Conservation (phyloP, 2,113 vertebrate species). For the Benitochromis conjunctus region DNA sequence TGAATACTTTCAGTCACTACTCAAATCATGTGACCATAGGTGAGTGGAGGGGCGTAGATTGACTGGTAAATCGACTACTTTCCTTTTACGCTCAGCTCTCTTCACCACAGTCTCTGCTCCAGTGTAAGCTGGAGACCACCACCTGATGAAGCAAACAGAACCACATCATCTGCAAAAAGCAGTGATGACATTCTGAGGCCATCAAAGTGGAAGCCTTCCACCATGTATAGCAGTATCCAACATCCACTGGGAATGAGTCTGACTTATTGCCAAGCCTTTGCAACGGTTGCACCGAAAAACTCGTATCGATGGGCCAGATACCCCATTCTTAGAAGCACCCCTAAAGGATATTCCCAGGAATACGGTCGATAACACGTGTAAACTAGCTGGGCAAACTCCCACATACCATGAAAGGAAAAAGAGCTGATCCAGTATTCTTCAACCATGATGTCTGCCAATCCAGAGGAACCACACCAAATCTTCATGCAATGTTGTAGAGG, state of each 20-base stretch:
- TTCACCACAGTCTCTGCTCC: background rate
- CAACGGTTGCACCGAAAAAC: background rate
- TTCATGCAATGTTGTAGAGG: background rate
- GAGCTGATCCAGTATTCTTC: background rate
- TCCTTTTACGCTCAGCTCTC: background rate
- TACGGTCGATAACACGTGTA: background rate
- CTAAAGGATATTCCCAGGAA: background rate
- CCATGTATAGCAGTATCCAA: background rate
- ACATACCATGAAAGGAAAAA: background rate
- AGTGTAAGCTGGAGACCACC: background rate
- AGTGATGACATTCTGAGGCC: background rate
- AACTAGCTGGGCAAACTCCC: background rate
- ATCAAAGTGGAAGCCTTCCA: background rate
- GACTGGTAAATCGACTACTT: background rate
- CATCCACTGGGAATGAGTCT: background rate
- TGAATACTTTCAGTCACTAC: background rate
- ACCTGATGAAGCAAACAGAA: background rate
- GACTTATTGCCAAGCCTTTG: background rate
- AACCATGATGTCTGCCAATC: background rate
- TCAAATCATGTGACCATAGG: background rate
- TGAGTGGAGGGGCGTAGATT: background rate
- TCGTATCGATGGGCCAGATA: background rate
- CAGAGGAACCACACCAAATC: background rate
- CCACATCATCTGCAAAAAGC: background rate
- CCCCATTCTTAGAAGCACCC: background rate